A percentile compares a stretch with the other conserved stretches of the same genome.
Conservation (phyloP, 53 echinoderm and acorn worm genomes). For the Patiria pectinifera region DNA sequence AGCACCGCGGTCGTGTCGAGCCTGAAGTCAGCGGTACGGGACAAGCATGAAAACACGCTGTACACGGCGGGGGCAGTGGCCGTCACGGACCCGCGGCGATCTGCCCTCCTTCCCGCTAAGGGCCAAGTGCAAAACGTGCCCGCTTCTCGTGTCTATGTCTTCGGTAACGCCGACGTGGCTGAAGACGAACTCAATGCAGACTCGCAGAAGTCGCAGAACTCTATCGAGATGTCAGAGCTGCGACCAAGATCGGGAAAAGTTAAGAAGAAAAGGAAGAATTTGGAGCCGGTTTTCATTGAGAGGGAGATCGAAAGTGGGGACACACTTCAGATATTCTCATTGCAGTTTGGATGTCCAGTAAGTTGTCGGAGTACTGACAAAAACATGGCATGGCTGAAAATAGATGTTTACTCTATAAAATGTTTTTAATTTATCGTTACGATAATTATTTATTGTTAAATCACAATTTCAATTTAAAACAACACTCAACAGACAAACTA, state of each 20-base stretch:
- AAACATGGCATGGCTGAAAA: neutral
- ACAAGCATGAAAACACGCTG: constrained; percentile 40
- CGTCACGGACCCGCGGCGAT: neutral
- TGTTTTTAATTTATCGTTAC: neutral
- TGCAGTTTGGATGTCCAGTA: constrained; percentile 91
- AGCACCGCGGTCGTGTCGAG: constrained; percentile 5
- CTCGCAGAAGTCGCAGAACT: constrained; percentile 33
- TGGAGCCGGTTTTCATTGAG: constrained; percentile 76
- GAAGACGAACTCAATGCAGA: constrained; percentile 74
- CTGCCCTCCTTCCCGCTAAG: constrained; percentile 50
- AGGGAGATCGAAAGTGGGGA: constrained; percentile 84
- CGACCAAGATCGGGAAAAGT: constrained; percentile 71
- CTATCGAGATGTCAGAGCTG: constrained; percentile 76
- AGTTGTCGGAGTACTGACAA: constrained; percentile 33
- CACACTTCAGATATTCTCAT: constrained; percentile 77
- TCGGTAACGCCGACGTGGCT: constrained; percentile 74
- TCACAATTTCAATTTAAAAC: neutral
- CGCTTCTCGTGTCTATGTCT: constrained; percentile 85
- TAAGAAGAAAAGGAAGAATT: constrained; percentile 53
- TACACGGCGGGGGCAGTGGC: constrained; percentile 35
- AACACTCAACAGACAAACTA: neutral
- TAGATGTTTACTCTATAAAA: neutral
- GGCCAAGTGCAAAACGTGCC: constrained; percentile 91
- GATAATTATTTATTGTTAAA: neutral
- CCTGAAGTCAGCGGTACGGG: constrained; percentile 21